Evolutionary conservation across 2,797 vertebrate genomes (phyloP).

Genomic region (Ptychadena robeensis): DNA sequence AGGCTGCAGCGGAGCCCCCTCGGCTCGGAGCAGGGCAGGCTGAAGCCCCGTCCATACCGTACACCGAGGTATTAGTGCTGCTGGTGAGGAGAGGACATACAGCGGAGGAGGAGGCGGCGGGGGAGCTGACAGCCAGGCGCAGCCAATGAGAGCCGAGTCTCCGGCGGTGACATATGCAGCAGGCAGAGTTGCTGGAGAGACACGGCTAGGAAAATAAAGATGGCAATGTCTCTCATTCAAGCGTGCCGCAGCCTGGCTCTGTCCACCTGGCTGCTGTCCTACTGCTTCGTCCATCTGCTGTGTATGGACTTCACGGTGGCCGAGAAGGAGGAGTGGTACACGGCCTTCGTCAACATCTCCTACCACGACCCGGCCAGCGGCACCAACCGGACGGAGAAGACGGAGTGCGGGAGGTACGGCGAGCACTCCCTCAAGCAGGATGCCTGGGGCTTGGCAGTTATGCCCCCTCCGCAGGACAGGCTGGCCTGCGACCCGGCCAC

Average conservation of each 20-base stretch:
- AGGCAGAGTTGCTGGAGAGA: slow-evolving; percentile 36
- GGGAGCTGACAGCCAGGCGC: slow-evolving; percentile 12
- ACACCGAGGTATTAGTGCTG: neutral
- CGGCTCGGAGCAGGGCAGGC: too few relatives aligned
- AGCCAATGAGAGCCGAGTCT: slow-evolving; percentile 51
- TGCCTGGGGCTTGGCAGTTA: slow-evolving; percentile 84
- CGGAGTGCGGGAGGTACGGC: slow-evolving; percentile 94
- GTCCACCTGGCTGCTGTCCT: slow-evolving; percentile 95
- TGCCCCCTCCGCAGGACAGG: slow-evolving; percentile 81
- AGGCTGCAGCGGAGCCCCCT: too few relatives aligned
- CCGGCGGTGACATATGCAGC: slow-evolving; percentile 58
- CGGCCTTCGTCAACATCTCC: slow-evolving; percentile 96
- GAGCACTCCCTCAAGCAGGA: slow-evolving; percentile 95
- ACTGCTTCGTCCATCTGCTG: slow-evolving; percentile 93
- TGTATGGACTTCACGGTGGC: slow-evolving; percentile 96
- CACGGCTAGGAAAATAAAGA: slow-evolving; percentile 67
- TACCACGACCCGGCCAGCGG: slow-evolving; percentile 84
- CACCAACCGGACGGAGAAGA: slow-evolving; percentile 82
- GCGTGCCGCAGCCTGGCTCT: slow-evolving; percentile 95
- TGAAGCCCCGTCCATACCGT: too few relatives aligned
- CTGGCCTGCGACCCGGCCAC: slow-evolving; percentile 86
- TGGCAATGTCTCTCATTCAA: slow-evolving; percentile 87
- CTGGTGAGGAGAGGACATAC: neutral
- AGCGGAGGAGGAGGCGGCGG: neutral
- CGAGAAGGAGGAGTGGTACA: slow-evolving; percentile 99